A percentile compares a stretch with the other conserved stretches of the same genome.
Conservation (phyloP, 2,888 invertebrate species). For the Drepana falcataria region DNA sequence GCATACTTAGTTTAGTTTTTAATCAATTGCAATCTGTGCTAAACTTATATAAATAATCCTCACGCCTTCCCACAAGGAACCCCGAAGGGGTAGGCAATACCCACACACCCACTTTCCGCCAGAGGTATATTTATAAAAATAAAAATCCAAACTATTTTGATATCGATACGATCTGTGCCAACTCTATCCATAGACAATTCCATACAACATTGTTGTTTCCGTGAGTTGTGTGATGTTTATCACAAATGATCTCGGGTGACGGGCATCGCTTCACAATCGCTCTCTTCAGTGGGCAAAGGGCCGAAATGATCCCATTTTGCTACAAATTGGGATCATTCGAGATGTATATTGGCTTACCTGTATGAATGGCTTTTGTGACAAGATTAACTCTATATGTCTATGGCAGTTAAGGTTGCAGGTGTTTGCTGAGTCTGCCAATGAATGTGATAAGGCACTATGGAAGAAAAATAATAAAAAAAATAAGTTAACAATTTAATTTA, state of each 20-base stretch:
- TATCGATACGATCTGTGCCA: not conserved
- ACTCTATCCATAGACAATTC: not conserved
- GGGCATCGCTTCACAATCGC: not conserved
- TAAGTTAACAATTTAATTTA: too few relatives aligned
- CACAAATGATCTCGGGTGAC: not conserved
- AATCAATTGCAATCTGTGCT: too few relatives aligned
- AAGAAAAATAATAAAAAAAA: too few relatives aligned
- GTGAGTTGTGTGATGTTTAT: not conserved
- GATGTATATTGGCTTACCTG: not conserved
- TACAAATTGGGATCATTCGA: not conserved
- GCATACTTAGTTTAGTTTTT: too few relatives aligned
- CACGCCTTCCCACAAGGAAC: too few relatives aligned
- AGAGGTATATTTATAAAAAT: too few relatives aligned
- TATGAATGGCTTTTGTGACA: not conserved
- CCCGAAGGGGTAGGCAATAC: too few relatives aligned
- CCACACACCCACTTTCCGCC: too few relatives aligned
- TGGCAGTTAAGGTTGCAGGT: too few relatives aligned
- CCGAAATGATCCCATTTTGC: not conserved
- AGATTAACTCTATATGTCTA: not conserved
- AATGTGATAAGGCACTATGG: too few relatives aligned
- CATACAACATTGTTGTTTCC: not conserved
- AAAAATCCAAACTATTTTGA: conserved; percentile 11
- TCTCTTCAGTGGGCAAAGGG: not conserved
- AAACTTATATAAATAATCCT: too few relatives aligned
- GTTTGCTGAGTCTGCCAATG: too few relatives aligned